Conservation (phyloP, 2,113 vertebrate species). For the Hystrix cristata region DNA sequence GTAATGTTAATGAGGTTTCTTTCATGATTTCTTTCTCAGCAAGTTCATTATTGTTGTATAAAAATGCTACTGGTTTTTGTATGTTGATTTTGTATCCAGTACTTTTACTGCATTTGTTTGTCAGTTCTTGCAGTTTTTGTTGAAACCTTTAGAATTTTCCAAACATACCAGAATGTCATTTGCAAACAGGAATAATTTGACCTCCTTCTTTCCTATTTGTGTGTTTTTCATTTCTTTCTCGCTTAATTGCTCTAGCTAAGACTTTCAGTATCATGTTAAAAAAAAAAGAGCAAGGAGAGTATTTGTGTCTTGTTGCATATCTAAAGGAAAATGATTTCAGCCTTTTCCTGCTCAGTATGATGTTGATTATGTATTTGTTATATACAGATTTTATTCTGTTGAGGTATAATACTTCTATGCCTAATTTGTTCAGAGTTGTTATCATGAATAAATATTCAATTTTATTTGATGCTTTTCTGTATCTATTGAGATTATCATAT, state of each 20-base stretch:
- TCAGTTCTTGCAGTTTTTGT: background rate
- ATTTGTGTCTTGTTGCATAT: background rate
- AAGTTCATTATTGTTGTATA: background rate
- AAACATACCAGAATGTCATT: background rate
- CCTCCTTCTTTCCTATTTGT: background rate
- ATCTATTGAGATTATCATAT: background rate
- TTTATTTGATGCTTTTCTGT: background rate
- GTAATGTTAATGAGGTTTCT: background rate
- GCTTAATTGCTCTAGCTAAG: background rate
- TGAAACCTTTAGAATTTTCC: background rate
- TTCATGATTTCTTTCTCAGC: background rate
- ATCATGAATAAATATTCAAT: background rate
- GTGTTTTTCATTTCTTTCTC: background rate
- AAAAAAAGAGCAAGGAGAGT: background rate
- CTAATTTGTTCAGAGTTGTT: background rate
- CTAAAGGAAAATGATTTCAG: background rate
- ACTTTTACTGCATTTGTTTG: background rate
- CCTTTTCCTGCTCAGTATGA: background rate
- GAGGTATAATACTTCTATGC: background rate
- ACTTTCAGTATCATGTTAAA: background rate
- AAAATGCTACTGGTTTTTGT: background rate
- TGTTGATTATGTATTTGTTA: background rate
- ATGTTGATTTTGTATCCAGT: background rate
- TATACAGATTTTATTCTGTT: background rate
- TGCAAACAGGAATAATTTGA: background rate